Percentiles rank a stretch among this genome's conserved stretches.
Conservation (phyloP, 2,797 vertebrate species). For the Phataginus tetradactyla region DNA sequence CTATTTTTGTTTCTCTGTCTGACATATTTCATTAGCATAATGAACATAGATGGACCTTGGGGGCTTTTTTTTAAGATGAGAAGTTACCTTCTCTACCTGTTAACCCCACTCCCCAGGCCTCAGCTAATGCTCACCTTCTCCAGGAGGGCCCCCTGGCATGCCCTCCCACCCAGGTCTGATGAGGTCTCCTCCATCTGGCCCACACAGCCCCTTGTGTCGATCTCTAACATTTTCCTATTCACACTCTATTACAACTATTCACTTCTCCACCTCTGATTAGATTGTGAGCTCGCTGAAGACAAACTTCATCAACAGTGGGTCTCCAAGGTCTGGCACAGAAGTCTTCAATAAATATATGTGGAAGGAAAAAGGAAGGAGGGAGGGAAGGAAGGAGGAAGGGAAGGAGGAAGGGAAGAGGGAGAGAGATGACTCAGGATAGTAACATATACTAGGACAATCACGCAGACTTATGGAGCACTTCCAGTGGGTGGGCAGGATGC, state of each 20-base stretch:
- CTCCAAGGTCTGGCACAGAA: neutral
- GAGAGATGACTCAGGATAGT: too few species aligned
- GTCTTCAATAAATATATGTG: neutral
- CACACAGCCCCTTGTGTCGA: too few species aligned
- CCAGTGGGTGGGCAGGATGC: neutral
- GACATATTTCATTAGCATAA: neutral
- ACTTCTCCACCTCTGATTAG: neutral
- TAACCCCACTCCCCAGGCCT: neutral
- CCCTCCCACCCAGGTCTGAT: neutral
- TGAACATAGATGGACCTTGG: neutral
- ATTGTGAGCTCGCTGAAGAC: neutral
- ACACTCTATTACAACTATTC: fast-evolving
- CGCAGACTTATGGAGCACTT: fast-evolving
- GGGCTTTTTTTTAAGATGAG: too few species aligned
- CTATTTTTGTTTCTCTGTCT: neutral
- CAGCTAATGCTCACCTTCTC: neutral
- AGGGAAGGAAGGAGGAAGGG: neutral
- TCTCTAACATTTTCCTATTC: neutral
- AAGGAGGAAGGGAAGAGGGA: neutral
- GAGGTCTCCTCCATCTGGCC: fast-evolving
- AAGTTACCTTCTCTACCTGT: neutral
- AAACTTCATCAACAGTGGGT: neutral
- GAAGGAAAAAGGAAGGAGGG: neutral
- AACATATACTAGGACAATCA: neutral
- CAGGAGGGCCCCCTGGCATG: neutral